These are phyloP conservation scores for Anguilla japonica DNA, from an alignment of 2,113 vertebrate species.

Conservation along the genomic window DNA sequence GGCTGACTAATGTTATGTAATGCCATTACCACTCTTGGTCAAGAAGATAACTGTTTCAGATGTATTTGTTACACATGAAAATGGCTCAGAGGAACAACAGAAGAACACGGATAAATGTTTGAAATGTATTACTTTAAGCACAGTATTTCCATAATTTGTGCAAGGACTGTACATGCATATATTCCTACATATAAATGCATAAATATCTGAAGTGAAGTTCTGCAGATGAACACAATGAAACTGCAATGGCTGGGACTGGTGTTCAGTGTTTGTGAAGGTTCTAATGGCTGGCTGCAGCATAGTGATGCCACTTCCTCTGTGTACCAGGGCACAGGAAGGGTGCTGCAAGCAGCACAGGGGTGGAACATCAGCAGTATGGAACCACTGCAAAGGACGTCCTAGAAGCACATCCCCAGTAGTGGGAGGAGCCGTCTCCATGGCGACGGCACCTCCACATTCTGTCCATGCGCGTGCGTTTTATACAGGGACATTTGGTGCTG, in stretches of 20 bases:
- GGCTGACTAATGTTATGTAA: too few species aligned
- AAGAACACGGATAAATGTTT: too few species aligned
- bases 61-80: too few species aligned
- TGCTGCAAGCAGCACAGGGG: background rate
- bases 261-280: background rate
- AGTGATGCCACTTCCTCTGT: conserved; percentile 10
- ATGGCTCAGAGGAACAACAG: too few species aligned
- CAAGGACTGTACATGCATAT: too few species aligned
- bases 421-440: background rate
- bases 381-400: conserved; percentile 61
- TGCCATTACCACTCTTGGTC: too few species aligned
- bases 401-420: conserved; percentile 57
- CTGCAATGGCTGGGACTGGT: background rate
- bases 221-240: background rate
- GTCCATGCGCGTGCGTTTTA: background rate
- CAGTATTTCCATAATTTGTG: too few species aligned
- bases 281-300: background rate
- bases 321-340: conserved; percentile 52
- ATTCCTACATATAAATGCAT: too few species aligned
- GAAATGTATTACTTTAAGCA: too few species aligned
- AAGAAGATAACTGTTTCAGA: too few species aligned
- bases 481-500: background rate
- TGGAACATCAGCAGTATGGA: conserved; percentile 19
- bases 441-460: background rate
- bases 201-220: too few species aligned